Evolutionary conservation across 2,113 vertebrate genomes (phyloP).

Genomic region (Pomatostomus ruficeps): DNA sequence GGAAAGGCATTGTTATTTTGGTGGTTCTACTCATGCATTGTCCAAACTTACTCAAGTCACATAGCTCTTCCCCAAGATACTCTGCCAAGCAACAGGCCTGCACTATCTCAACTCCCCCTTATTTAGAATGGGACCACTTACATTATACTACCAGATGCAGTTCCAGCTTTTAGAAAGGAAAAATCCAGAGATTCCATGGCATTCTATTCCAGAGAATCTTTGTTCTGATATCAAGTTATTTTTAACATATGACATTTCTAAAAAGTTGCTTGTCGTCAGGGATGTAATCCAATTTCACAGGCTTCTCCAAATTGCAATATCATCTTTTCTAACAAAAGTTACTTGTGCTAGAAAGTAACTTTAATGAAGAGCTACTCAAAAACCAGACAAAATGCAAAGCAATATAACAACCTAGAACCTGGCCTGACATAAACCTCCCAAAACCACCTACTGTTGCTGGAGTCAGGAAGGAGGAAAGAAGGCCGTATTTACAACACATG

Average conservation of each 20-base stretch:
- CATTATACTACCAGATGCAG: background rate
- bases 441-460: background rate
- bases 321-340: background rate
- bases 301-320: background rate
- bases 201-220: background rate
- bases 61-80: background rate
- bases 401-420: background rate
- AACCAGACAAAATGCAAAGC: background rate
- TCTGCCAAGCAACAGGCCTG: background rate
- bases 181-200: background rate
- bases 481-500: accelerated
- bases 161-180: background rate
- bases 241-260: background rate
- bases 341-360: background rate
- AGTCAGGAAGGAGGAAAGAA: background rate
- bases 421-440: background rate
- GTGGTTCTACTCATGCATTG: background rate
- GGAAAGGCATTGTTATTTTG: background rate
- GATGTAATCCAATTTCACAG: background rate
- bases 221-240: background rate
- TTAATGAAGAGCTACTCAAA: background rate
- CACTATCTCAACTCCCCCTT: background rate
- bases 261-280: background rate
- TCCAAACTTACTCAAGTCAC: background rate
- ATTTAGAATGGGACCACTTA: background rate